A percentile compares a stretch with the other conserved stretches of the same genome.
Evolutionary conservation across 1,140 invertebrate species (phyloP).

Genomic region (Trachelipus rathkii): DNA sequence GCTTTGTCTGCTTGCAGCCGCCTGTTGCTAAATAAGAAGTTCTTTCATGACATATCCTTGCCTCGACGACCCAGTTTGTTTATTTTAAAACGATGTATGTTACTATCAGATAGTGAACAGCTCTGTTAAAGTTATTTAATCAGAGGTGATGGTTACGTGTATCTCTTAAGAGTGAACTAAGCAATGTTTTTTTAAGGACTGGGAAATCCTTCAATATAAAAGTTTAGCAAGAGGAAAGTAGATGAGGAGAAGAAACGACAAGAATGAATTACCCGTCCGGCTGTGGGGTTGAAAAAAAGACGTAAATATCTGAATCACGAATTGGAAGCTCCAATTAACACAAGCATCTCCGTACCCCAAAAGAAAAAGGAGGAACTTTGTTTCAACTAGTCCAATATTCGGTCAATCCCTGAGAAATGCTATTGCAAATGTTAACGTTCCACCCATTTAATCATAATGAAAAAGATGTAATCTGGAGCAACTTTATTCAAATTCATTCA

Average conservation of each 20-base stretch:
- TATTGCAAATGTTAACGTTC: too few species aligned
- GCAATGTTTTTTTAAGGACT: slow-evolving; percentile 82
- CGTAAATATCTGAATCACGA: slow-evolving; percentile 30
- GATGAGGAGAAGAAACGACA: slow-evolving; percentile 37
- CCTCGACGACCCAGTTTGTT: slow-evolving; percentile 77
- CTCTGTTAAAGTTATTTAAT: slow-evolving; percentile 54
- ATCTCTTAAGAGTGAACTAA: slow-evolving; percentile 84
- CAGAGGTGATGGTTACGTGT: slow-evolving; percentile 89
- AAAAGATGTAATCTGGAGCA: too few species aligned
- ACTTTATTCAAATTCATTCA: too few species aligned
- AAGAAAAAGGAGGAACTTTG: slow-evolving; percentile 35
- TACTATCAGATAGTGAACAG: slow-evolving; percentile 72
- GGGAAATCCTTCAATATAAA: slow-evolving; percentile 86
- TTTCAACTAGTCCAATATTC: slow-evolving; percentile 39
- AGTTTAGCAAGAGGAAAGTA: slow-evolving; percentile 72
- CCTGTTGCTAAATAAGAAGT: slow-evolving; percentile 63
- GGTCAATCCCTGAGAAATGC: background rate
- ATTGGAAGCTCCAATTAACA: slow-evolving; percentile 10
- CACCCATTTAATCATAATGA: too few species aligned
- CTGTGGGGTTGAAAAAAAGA: slow-evolving; percentile 25
- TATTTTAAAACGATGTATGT: slow-evolving; percentile 76
- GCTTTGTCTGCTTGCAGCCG: slow-evolving; percentile 63
- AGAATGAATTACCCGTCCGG: slow-evolving; percentile 30
- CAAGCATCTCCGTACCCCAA: slow-evolving; percentile 23
- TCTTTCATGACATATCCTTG: slow-evolving; percentile 57